Base-by-base conservation (phyloP, 2,888 invertebrate species). In the Sarcophaga subvicina region DNA sequence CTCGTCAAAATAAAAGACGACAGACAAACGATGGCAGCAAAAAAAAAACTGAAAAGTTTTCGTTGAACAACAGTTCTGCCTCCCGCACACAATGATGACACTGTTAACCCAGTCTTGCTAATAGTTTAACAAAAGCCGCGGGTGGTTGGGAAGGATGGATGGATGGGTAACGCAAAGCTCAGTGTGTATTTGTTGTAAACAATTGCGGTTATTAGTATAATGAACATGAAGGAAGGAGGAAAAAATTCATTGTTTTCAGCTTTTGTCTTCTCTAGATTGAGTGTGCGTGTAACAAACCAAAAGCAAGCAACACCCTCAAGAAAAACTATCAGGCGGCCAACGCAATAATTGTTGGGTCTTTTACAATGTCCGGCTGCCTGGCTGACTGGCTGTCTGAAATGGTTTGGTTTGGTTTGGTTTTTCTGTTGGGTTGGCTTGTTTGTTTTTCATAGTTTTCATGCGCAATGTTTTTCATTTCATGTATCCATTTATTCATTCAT, bases 1-100 rank as follows among this genome's bases (percentile, higher is more conserved):
- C 73, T 82, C 27, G 67, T 83, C 49, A 73, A 25, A 70, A 79
- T 20, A 81, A 85, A 62, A 85, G 54, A 64, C 63, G 3, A 25
- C 6, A 47, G 70, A 37, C 2, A 47, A n/a, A 22, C 71, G 59
- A 14, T 62, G 59, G 25, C 63, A 69, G 59, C 60, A 17, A 54
- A 49, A 49, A n/a, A 72, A 60, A 67, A 60, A 73, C 11, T n/a
- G 22, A 63, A 73, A 27, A 20, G 4, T 54, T 63, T 49, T 45
- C 25, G 59, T 49, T 14, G 47, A 70, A 71, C 37, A 2, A 37
- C 37, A 37, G 37, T 37, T 8, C 6, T 37, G 6, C 10, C 37
- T 37, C 37, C 64, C 72, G 49, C 64, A 66, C 77, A 72, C 86
- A 82, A 63, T 72, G 75, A 66, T 60, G 59, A 69, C 72, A 59